phyloP scores from a whole-genome alignment of 2,888 invertebrate species.

The Drosophila sordidula region DNA sequence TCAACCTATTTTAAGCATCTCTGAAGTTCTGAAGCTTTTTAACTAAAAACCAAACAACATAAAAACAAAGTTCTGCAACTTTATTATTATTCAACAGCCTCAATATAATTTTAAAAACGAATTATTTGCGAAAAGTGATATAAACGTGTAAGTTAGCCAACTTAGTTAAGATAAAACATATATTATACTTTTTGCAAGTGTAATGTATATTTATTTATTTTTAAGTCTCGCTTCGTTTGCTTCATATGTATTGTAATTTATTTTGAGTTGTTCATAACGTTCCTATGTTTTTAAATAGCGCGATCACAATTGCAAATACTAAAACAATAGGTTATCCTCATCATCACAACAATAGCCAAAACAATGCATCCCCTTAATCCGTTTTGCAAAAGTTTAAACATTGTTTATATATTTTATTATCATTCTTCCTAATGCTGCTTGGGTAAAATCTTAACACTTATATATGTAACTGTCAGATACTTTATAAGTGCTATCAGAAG shows the following conservation, averaged over 20 bases:
- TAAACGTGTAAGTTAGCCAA: constrained; percentile 81
- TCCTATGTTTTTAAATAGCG: constrained; percentile 61
- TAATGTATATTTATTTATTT: constrained; percentile 62
- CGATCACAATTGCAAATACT: constrained; percentile 19
- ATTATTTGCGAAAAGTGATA: constrained; percentile 83
- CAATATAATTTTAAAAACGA: constrained; percentile 71
- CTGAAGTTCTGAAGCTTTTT: constrained; percentile 36
- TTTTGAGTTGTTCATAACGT: constrained; percentile 62
- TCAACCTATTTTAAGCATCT: constrained; percentile 81
- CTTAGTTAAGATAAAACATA: constrained; percentile 59
- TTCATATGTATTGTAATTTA: constrained; percentile 49
- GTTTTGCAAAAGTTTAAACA: constrained; percentile 21
- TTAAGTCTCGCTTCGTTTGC: constrained; percentile 55
- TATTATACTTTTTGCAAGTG: constrained; percentile 63
- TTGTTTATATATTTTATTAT: not conserved
- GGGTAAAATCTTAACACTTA: constrained; percentile 61
- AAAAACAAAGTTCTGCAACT: constrained; percentile 29
- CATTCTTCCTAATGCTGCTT: constrained; percentile 53
- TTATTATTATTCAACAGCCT: constrained; percentile 67
- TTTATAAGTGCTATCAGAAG: not conserved
- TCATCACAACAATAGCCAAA: constrained; percentile 36
- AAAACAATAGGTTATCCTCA: constrained; percentile 23
- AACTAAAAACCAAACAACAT: constrained; percentile 45
- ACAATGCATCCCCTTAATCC: constrained; percentile 25
- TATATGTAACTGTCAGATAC: constrained; percentile 35